These are phyloP conservation scores for Drosophila suboccidentalis DNA, from an alignment of 2,888 invertebrate genomes.

Conservation along the genomic window DNA sequence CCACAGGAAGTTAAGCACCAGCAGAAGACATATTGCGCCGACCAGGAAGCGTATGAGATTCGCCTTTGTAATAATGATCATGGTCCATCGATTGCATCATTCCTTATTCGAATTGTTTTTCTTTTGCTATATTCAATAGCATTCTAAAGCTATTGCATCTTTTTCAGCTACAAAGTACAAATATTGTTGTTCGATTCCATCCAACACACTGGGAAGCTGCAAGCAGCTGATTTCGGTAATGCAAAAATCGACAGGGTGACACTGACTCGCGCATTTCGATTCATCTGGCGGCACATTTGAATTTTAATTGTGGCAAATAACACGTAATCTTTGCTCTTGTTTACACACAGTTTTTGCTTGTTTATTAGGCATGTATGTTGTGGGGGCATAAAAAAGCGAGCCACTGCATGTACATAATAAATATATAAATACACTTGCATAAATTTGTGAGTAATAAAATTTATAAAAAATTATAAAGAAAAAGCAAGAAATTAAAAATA, in stretches of 20 bases:
- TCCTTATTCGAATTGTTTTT: constrained; percentile 42
- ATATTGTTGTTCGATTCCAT: constrained; percentile 53
- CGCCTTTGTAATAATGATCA: constrained; percentile 72
- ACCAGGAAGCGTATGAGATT: constrained; percentile 74
- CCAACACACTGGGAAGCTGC: constrained; percentile 7
- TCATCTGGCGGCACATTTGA: constrained; percentile 31
- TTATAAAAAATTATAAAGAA: no score
- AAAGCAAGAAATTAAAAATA: no score
- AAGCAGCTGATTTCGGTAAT: constrained; percentile 56
- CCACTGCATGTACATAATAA: background rate
- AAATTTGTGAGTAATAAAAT: no score
- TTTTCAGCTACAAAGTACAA: constrained; percentile 36
- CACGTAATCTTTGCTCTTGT: background rate
- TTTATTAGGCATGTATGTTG: background rate
- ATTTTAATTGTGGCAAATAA: constrained; percentile 4
- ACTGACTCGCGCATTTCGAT: constrained; percentile 20
- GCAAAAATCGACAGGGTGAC: constrained; percentile 45
- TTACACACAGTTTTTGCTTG: background rate
- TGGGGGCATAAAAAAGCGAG: background rate
- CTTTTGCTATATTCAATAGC: constrained; percentile 42
- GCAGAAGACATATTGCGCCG: constrained; percentile 80
- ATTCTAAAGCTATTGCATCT: constrained; percentile 47
- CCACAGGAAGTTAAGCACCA: constrained; percentile 82
- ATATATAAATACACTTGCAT: background rate
- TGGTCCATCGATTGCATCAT: constrained; percentile 74